Base-by-base conservation (phyloP, 1,140 invertebrate species). In the Ganaspis sp. region DNA sequence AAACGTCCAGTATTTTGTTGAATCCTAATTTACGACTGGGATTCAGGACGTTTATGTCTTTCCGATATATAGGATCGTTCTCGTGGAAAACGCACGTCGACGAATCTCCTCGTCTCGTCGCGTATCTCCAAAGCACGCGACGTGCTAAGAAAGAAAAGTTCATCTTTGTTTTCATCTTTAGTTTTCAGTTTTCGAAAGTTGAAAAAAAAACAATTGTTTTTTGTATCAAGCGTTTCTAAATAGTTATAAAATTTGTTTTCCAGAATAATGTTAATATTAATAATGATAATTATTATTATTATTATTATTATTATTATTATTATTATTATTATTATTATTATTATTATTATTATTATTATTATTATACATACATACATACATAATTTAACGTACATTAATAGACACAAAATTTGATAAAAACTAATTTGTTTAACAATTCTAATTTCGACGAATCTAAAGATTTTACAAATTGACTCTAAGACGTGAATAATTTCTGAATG, bases 1-100 rank as follows among this genome's bases (percentile, higher is more conserved):
- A 85, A 84, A 79, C 79, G 90, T 90, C 90, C 89, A 78, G 88
- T 86, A 85, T 87, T 89, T 87, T 87, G 85, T 87, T 85, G 88
- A 80, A 91, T 91, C 90, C 89, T 91, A 91, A 91, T 91, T 91
- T 91, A 91, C 88, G 87, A 83, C 83, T 72, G 45, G 90, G 90
- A 91, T 91, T 90, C 85, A 87, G 85, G 83, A 81, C 88, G 87
- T 90, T 91, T 91, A 91, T 90, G 90, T 86, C 89, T 91, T 91
- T 91, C 89, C 90, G 87, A 91, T 91, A 85, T 80, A 87, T 49
- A 88, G 86, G 83, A 86, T 90, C 86, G 88, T 89, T 89, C 87
- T 85, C 84, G 83, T 81, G 80, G 87, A 86, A 88, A 87, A 87
- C 78, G 81, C 78, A 80, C 75, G 79, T 80, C 81, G 85, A 84